phyloP scores from a whole-genome alignment of 2,888 invertebrate genomes.

The Sycophila texana region DNA sequence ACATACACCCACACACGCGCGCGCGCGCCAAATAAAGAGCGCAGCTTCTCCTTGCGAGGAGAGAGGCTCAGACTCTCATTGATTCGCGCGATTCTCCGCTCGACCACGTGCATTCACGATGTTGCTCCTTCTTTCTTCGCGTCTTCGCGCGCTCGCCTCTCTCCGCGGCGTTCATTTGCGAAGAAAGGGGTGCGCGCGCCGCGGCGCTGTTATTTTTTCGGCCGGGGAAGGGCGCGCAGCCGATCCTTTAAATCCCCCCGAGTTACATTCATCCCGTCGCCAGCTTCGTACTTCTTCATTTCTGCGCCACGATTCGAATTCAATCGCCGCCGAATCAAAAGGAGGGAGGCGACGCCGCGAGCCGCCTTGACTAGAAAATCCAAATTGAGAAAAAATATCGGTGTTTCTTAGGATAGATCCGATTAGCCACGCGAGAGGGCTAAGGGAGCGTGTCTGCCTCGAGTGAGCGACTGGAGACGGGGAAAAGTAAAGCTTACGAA shows the following conservation, averaged over 20 bases:
- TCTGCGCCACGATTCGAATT: constrained; percentile 42
- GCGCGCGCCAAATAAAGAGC: too few species aligned
- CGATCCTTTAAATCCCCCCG: constrained; percentile 23
- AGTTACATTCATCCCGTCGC: constrained; percentile 34
- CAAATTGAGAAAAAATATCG: too few species aligned
- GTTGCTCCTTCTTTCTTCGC: constrained; percentile 22
- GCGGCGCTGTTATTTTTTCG: constrained; percentile 11
- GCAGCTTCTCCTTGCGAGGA: background rate
- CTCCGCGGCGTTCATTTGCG: constrained; percentile 38
- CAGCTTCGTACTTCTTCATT: constrained; percentile 28
- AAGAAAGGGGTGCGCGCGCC: background rate
- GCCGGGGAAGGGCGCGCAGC: background rate
- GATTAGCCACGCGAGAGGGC: background rate
- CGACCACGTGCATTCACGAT: constrained; percentile 29
- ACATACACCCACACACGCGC: too few species aligned
- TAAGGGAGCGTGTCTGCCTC: constrained; percentile 28
- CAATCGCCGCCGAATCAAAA: constrained; percentile 45
- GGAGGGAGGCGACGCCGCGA: background rate
- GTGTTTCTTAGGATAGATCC: too few species aligned
- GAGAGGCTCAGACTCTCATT: constrained; percentile 9
- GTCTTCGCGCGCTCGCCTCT: background rate
- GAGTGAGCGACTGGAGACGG: constrained; percentile 23
- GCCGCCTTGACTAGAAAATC: background rate
- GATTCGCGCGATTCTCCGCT: constrained; percentile 45
- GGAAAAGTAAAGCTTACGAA: constrained; percentile 16